Percentiles rank a stretch among this genome's conserved stretches.
Evolutionary conservation across 2,113 vertebrate genomes (phyloP).

Genomic region (Serranochromis macrocephalus): DNA sequence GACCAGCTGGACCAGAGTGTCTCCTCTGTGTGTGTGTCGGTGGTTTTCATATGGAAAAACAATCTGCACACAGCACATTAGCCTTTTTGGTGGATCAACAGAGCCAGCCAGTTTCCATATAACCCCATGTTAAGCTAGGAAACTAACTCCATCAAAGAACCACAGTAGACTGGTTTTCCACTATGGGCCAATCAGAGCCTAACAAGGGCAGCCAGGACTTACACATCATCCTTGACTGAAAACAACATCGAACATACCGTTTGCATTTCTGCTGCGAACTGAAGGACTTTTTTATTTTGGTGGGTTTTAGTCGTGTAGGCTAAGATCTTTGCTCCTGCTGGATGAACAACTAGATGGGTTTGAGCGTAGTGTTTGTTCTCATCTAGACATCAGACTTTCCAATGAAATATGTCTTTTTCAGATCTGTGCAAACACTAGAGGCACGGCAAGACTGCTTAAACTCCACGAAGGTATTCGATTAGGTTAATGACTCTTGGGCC

Average conservation of each 20-base stretch:
- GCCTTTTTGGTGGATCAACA: slow-evolving; percentile 30
- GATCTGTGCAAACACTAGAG: neutral
- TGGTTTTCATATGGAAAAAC: slow-evolving; percentile 51
- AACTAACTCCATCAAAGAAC: slow-evolving; percentile 30
- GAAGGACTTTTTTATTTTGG: neutral
- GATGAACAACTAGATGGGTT: neutral
- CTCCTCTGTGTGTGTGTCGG: neutral
- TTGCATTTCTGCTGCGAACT: neutral
- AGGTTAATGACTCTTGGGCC: neutral
- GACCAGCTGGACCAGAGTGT: slow-evolving; percentile 42
- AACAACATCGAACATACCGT: neutral
- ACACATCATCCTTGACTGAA: neutral
- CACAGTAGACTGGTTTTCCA: slow-evolving; percentile 31
- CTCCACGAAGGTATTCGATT: neutral
- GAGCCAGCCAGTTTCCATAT: slow-evolving; percentile 58
- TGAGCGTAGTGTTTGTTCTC: neutral
- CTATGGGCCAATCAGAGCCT: slow-evolving; percentile 3
- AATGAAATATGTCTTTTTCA: neutral
- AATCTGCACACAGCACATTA: slow-evolving; percentile 54
- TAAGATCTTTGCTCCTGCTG: neutral
- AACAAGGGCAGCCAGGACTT: neutral
- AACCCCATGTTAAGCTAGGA: slow-evolving; percentile 36
- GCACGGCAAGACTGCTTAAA: neutral
- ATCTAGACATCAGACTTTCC: neutral
- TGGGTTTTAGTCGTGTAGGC: neutral